Evolutionary conservation across 2,113 vertebrate genomes (phyloP).

Genomic region (Scalopus aquaticus): DNA sequence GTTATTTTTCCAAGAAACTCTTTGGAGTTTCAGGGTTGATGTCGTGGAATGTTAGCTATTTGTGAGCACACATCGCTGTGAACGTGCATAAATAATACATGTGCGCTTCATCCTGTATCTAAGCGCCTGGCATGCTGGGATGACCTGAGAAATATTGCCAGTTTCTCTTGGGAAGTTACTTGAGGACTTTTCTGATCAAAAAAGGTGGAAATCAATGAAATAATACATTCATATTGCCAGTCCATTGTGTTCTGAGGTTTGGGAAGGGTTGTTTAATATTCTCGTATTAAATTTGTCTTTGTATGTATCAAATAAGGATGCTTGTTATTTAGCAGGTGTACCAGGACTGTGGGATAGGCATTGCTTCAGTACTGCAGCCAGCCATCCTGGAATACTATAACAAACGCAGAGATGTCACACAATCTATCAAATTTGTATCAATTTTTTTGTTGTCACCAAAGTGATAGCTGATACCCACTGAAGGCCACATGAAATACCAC

Average conservation of each 20-base stretch:
- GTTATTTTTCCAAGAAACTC: background rate
- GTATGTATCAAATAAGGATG: background rate
- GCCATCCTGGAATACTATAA: background rate
- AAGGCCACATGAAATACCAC: background rate
- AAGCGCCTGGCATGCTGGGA: background rate
- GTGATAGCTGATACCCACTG: background rate
- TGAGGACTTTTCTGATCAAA: background rate
- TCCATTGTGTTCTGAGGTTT: background rate
- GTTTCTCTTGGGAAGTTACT: slow-evolving; percentile 20
- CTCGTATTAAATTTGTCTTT: background rate
- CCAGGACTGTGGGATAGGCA: accelerated
- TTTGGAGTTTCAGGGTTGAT: slow-evolving; percentile 37
- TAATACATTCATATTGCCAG: background rate
- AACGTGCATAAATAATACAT: slow-evolving; percentile 62
- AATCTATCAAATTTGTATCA: background rate
- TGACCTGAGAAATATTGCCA: slow-evolving; percentile 36
- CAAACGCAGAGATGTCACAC: background rate
- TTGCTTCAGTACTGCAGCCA: background rate
- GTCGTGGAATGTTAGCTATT: slow-evolving; percentile 55
- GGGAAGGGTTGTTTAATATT: background rate
- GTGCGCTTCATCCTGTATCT: slow-evolving; percentile 17
- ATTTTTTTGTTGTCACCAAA: background rate
- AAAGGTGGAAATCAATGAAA: slow-evolving; percentile 3
- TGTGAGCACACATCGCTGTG: background rate
- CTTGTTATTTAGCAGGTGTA: background rate